phyloP scores from a whole-genome alignment of 2,113 vertebrate species.

The Corythornis cristatus region DNA sequence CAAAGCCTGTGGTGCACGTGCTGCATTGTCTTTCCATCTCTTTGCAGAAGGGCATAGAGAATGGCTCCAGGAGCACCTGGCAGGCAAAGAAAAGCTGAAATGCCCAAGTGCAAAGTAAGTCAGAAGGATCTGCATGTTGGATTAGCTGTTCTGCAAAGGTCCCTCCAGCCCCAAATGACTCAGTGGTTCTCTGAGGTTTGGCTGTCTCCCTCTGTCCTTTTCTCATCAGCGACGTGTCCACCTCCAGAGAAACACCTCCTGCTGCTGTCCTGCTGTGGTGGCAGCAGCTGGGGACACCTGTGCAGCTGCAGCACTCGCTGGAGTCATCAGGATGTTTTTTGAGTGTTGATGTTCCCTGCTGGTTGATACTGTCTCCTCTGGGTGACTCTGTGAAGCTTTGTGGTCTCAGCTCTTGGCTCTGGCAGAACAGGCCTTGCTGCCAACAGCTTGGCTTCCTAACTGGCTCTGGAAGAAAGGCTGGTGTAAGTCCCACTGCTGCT shows the following conservation, averaged over 20 bases:
- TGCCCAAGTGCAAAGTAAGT: slow-evolving; percentile 64
- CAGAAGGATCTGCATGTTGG: background rate
- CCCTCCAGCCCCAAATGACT: background rate
- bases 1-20: fast-evolving
- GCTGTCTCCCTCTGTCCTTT: background rate
- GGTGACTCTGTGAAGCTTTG: background rate
- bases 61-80: slow-evolving; percentile 35
- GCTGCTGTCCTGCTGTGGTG: fast-evolving
- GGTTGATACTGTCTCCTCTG: background rate
- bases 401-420: background rate
- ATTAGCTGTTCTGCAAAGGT: background rate
- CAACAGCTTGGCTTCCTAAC: fast-evolving
- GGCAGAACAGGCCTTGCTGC: background rate
- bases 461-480: background rate
- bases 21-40: background rate
- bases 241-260: background rate
- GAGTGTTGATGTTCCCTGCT: background rate
- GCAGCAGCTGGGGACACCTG: fast-evolving
- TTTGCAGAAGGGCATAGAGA: slow-evolving; percentile 53
- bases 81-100: slow-evolving; percentile 57
- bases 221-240: fast-evolving
- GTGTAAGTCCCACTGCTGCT: background rate
- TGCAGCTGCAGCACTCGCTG: background rate
- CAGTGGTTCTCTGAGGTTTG: background rate
- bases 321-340: background rate